A percentile compares a stretch with the other conserved stretches of the same genome.
Conservation (phyloP, 2,888 invertebrate species). For the Oegoconia quadripuncta region DNA sequence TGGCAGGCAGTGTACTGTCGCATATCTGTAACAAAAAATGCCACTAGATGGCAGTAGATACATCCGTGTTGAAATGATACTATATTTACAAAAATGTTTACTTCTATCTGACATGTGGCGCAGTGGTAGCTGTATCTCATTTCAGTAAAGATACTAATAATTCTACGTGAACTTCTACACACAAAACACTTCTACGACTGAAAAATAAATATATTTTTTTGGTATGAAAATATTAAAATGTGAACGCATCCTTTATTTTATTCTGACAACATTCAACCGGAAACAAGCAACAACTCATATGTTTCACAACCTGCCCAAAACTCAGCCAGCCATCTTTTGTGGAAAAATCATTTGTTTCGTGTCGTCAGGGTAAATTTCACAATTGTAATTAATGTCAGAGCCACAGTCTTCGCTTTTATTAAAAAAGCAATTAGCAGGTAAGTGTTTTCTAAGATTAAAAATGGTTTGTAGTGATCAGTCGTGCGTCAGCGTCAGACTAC, state of each 20-base stretch:
- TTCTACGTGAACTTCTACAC: background rate
- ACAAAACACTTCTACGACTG: background rate
- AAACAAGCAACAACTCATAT: slow-evolving; percentile 73
- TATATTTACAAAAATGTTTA: too few relatives aligned
- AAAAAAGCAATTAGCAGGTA: slow-evolving; percentile 97
- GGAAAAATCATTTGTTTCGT: slow-evolving; percentile 85
- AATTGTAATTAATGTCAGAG: slow-evolving; percentile 95
- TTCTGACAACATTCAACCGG: slow-evolving; percentile 57
- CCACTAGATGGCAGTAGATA: background rate
- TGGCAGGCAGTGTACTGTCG: too few relatives aligned
- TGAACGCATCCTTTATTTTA: slow-evolving; percentile 1
- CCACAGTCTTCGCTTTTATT: slow-evolving; percentile 96
- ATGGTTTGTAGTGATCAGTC: slow-evolving; percentile 41
- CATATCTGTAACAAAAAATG: too few relatives aligned
- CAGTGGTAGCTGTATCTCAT: too few relatives aligned
- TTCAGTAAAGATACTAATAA: background rate
- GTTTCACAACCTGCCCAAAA: slow-evolving; percentile 77
- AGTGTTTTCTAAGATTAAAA: slow-evolving; percentile 47
- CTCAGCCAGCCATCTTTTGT: slow-evolving; percentile 86
- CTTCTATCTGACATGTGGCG: too few relatives aligned
- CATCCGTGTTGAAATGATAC: background rate
- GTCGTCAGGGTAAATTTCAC: slow-evolving; percentile 86
- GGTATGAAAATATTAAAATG: background rate
- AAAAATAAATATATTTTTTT: background rate
- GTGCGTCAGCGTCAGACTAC: slow-evolving; percentile 53